phyloP scores from a whole-genome alignment of 2,113 vertebrate species.

The Rhinopithecus roxellana region DNA sequence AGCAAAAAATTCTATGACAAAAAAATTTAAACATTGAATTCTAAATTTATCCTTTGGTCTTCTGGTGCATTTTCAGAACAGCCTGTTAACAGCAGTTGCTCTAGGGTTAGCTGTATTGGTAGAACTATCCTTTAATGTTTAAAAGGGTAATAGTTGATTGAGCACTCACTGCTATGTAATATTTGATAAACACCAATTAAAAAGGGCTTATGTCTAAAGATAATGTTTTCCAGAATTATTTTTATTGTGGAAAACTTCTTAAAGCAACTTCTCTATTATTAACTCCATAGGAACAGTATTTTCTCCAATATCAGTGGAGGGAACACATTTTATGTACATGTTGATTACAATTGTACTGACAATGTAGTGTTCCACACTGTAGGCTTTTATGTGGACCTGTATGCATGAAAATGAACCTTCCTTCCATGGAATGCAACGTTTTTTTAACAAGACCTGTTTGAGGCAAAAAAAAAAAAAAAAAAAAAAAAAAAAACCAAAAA shows the following conservation, averaged over 20 bases:
- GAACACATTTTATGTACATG: background rate
- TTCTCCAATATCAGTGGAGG: background rate
- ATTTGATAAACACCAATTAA: background rate
- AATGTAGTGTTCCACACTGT: background rate
- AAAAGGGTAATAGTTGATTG: background rate
- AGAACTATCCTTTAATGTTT: background rate
- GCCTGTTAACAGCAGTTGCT: background rate
- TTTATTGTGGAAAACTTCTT: background rate
- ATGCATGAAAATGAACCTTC: background rate
- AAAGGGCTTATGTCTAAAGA: background rate
- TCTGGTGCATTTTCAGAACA: background rate
- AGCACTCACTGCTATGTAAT: background rate
- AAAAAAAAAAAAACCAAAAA: background rate
- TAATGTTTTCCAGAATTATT: background rate
- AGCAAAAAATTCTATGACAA: background rate
- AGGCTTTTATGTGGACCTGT: background rate
- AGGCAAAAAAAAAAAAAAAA: background rate
- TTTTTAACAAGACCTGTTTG: background rate
- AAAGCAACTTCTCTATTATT: background rate
- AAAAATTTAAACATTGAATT: background rate
- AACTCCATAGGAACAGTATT: background rate
- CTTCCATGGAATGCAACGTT: background rate
- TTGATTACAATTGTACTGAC: background rate
- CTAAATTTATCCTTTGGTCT: background rate
- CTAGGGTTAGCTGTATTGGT: background rate